Conservation (phyloP, 2,113 vertebrate genomes). For the Corydoras maculifer region DNA sequence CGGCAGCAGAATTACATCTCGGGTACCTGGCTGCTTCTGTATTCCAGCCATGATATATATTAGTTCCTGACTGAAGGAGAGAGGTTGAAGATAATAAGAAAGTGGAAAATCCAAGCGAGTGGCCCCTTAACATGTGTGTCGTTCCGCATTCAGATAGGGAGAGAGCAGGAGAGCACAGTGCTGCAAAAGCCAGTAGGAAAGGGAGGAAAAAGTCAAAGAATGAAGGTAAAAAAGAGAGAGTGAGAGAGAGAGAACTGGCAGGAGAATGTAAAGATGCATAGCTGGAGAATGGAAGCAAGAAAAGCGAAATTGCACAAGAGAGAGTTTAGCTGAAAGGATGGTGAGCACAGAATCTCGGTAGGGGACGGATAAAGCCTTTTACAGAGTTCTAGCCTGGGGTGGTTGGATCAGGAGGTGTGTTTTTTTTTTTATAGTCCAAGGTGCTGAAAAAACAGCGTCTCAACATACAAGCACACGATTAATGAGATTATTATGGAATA, state of each 20-base stretch:
- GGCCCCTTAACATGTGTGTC: constrained; percentile 38
- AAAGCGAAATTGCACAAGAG: neutral
- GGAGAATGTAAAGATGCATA: neutral
- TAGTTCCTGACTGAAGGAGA: constrained; percentile 29
- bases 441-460: no score
- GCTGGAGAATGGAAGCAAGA: neutral
- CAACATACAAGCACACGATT: no score
- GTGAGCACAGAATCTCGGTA: no score
- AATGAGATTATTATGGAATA: no score
- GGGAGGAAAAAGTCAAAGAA: constrained; percentile 25
- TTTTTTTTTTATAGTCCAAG: no score
- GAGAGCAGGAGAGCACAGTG: constrained; percentile 2
- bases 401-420: no score
- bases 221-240: constrained; percentile 12
- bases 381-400: no score
- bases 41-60: constrained; percentile 39
- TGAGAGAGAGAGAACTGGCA: constrained; percentile 18
- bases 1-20: constrained; percentile 20
- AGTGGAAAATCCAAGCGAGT: constrained; percentile 44
- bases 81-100: constrained; percentile 40
- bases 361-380: no score
- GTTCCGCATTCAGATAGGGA: constrained; percentile 39
- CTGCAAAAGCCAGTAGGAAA: constrained; percentile 14
- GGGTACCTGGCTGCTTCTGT: constrained; percentile 29
- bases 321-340: no score